Percentiles rank a stretch among this genome's conserved stretches.
These are phyloP conservation scores for Brienomyrus brachyistius DNA, from an alignment of 2,113 vertebrate species.

Conservation along the genomic window DNA sequence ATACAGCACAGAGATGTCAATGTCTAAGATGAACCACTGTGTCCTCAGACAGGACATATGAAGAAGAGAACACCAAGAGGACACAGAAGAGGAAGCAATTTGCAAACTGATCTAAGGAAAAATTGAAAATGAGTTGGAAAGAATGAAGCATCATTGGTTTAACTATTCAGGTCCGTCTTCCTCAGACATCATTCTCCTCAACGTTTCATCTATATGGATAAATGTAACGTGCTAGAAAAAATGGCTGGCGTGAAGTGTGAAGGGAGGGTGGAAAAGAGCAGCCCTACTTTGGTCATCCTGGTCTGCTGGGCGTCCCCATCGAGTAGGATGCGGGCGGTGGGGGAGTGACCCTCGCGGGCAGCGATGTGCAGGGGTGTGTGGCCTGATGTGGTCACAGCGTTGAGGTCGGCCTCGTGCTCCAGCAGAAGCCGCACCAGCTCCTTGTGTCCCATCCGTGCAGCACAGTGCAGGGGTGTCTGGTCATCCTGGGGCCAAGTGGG, in stretches of 20 bases:
- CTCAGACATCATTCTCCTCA: not conserved
- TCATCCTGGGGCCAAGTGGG: conserved; percentile 68
- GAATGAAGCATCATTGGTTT: not conserved
- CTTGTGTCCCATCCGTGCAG: conserved; percentile 85
- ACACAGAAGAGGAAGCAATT: not conserved
- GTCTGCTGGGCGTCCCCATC: conserved; percentile 81
- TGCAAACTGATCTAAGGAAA: not conserved
- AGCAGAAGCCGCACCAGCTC: conserved; percentile 81
- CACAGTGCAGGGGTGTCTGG: conserved; percentile 94
- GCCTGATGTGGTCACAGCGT: conserved; percentile 81
- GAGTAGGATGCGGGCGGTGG: conserved; percentile 74
- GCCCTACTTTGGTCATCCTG: conserved; percentile 89
- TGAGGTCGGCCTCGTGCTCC: conserved; percentile 75
- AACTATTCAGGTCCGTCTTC: not conserved
- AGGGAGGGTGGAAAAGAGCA: not conserved
- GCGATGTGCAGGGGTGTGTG: conserved; percentile 87
- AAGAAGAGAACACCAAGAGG: not conserved
- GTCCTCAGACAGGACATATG: not conserved
- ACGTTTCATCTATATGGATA: not conserved
- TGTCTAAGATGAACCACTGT: too few species aligned
- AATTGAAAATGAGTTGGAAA: not conserved
- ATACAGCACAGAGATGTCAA: too few species aligned
- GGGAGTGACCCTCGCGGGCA: conserved; percentile 78
- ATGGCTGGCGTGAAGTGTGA: not conserved
- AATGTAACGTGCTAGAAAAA: not conserved